phyloP scores from a whole-genome alignment of 2,113 vertebrate genomes.

The Tyto alba region DNA sequence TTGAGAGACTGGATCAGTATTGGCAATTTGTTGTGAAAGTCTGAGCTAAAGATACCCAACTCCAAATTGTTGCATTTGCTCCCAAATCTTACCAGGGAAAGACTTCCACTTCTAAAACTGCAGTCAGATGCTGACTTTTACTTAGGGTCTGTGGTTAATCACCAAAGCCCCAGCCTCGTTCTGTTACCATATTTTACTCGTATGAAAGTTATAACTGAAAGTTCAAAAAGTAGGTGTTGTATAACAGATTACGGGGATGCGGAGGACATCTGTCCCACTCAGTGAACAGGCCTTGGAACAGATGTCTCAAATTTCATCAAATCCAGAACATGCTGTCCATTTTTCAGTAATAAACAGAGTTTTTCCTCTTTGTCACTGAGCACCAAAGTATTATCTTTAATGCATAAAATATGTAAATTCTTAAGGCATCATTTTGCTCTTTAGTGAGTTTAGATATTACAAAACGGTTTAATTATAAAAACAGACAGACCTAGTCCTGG shows the following conservation, averaged over 20 bases:
- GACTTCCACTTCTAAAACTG: neutral
- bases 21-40: neutral
- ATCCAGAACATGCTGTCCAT: slow-evolving; percentile 76
- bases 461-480: slow-evolving; percentile 96
- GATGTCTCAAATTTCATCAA: slow-evolving; percentile 79
- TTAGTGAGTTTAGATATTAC: slow-evolving; percentile 91
- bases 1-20: neutral
- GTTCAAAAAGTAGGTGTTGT: slow-evolving; percentile 75
- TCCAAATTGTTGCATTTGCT: neutral
- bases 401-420: slow-evolving; percentile 85
- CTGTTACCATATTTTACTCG: slow-evolving; percentile 61
- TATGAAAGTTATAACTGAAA: slow-evolving; percentile 66
- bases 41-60: neutral
- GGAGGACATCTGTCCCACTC: slow-evolving; percentile 75
- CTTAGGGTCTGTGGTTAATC: slow-evolving; percentile 35
- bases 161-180: slow-evolving; percentile 30
- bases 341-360: slow-evolving; percentile 68
- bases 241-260: slow-evolving; percentile 74
- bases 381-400: slow-evolving; percentile 78
- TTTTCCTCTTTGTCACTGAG: slow-evolving; percentile 63
- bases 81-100: neutral
- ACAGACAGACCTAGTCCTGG: slow-evolving; percentile 91
- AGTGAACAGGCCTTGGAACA: slow-evolving; percentile 75
- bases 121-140: neutral
- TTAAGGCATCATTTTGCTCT: slow-evolving; percentile 84